These are phyloP conservation scores for Acomys russatus DNA, from an alignment of 2,797 vertebrate genomes.

Conservation along the genomic window DNA sequence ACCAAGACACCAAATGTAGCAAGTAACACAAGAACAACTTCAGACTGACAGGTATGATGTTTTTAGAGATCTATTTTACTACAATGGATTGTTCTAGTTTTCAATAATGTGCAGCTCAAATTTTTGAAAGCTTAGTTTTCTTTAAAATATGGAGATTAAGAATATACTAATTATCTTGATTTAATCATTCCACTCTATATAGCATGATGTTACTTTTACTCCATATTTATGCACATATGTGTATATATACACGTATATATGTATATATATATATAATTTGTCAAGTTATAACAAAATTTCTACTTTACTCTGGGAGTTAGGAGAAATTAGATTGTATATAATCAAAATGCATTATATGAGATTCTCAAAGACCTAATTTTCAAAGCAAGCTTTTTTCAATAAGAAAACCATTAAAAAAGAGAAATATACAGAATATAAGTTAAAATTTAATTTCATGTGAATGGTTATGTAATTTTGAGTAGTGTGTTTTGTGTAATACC, in stretches of 20 bases:
- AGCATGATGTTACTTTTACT: background rate
- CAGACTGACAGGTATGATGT: background rate
- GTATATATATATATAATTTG: background rate
- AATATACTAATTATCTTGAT: background rate
- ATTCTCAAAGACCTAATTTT: background rate
- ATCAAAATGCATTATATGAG: background rate
- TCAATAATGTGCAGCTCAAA: background rate
- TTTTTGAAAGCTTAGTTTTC: background rate
- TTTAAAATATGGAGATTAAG: constrained; percentile 12
- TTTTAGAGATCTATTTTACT: background rate
- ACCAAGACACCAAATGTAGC: constrained; percentile 1
- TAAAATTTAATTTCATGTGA: constrained; percentile 53
- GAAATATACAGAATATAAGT: constrained; percentile 15
- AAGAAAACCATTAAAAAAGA: background rate
- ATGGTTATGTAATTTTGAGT: constrained; percentile 25
- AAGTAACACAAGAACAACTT: constrained; percentile 57
- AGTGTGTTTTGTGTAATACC: background rate
- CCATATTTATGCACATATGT: background rate
- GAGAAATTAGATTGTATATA: background rate
- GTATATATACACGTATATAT: too few relatives aligned
- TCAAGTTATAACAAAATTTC: constrained; percentile 4
- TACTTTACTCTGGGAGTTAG: background rate
- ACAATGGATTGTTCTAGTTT: background rate
- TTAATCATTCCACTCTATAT: background rate
- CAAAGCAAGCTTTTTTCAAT: background rate